Percentiles rank a stretch among this genome's conserved stretches.
phyloP scores from a whole-genome alignment of 2,888 invertebrate genomes.

The Anthrax anthrax region DNA sequence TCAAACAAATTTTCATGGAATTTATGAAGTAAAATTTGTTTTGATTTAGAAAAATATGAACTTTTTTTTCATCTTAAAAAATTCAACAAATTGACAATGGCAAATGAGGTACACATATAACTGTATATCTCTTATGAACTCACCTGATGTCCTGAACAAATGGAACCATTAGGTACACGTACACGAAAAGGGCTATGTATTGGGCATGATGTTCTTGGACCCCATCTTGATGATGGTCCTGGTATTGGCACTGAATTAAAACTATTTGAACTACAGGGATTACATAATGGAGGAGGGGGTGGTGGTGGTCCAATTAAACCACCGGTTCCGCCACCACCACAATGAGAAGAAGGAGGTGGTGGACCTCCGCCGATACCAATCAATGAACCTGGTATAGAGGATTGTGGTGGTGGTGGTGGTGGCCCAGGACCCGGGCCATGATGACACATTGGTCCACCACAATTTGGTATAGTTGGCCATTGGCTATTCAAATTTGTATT shows the following conservation, averaged over 20 bases:
- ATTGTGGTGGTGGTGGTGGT: slow-evolving; percentile 23
- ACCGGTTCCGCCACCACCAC: slow-evolving; percentile 23
- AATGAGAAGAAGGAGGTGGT: slow-evolving; percentile 4
- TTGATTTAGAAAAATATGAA: no score
- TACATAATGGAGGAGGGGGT: slow-evolving; percentile 33
- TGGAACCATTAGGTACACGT: slow-evolving; percentile 35
- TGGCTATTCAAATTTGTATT: slow-evolving; percentile 19
- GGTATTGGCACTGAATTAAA: slow-evolving; percentile 33
- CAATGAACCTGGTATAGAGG: slow-evolving; percentile 21
- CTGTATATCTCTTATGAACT: no score
- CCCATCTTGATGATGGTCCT: slow-evolving; percentile 33
- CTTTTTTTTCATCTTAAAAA: no score
- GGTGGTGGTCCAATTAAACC: slow-evolving; percentile 20
- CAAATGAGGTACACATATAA: no score
- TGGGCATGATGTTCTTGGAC: slow-evolving; percentile 35
- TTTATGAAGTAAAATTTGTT: no score
- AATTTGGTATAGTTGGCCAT: slow-evolving; percentile 25
- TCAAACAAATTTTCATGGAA: no score
- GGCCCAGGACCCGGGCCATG: slow-evolving; percentile 23
- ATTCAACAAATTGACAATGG: no score
- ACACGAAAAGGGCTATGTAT: slow-evolving; percentile 36
- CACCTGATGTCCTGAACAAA: slow-evolving; percentile 37
- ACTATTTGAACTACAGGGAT: slow-evolving; percentile 35
- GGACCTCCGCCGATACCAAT: slow-evolving; percentile 21
- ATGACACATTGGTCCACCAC: slow-evolving; percentile 24